phyloP scores from a whole-genome alignment of 2,113 vertebrate species.

The Melanerpes formicivorus region DNA sequence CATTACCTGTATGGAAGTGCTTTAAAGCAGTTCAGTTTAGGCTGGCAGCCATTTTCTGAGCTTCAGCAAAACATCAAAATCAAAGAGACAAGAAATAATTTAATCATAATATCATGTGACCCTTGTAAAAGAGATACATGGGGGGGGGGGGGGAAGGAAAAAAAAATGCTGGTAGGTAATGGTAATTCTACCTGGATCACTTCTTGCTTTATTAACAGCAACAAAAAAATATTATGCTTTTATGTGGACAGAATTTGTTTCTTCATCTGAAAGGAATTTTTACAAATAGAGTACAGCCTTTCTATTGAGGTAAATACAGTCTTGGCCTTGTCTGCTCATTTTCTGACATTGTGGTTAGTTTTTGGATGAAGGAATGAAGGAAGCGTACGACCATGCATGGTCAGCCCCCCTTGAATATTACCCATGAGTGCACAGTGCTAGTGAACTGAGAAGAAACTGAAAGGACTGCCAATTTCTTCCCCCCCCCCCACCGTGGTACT shows the following conservation, averaged over 20 bases:
- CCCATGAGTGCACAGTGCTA: background rate
- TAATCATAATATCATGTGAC: background rate
- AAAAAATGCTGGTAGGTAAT: too few species aligned
- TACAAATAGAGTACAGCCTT: background rate
- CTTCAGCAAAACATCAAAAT: conserved; percentile 23
- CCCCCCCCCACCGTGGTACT: background rate
- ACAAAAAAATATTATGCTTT: background rate
- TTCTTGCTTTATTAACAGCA: background rate
- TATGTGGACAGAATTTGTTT: background rate
- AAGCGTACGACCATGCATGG: background rate
- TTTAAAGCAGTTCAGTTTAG: conserved; percentile 44
- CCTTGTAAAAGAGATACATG: background rate
- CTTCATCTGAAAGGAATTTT: background rate
- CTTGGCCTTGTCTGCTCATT: background rate
- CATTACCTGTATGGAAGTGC: conserved; percentile 33
- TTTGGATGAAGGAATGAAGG: background rate
- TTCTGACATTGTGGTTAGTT: background rate
- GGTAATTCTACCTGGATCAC: background rate
- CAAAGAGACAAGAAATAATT: background rate
- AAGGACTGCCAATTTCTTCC: background rate
- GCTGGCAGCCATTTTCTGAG: conserved; percentile 39
- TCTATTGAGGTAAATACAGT: background rate
- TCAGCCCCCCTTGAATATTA: background rate
- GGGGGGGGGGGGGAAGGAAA: too few species aligned
- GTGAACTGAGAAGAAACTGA: background rate